Percentiles rank a stretch among this genome's conserved stretches.
Conservation (phyloP, 2,888 invertebrate genomes). For the Ormyrus nitidulus region DNA sequence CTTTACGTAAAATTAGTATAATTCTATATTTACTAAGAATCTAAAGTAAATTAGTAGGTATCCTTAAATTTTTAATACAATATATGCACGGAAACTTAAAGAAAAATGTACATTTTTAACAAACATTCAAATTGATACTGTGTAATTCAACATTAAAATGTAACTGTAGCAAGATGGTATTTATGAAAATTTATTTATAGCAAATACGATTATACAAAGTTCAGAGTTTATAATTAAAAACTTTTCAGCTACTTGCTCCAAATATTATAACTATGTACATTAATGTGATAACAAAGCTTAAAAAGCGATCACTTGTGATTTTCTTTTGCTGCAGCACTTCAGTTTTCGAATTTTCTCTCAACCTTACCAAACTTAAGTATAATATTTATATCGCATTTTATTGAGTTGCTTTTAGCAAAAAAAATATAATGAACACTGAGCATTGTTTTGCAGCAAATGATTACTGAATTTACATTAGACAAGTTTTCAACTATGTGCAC, state of each 20-base stretch:
- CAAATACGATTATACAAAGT: slow-evolving; percentile 62
- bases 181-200: slow-evolving; percentile 61
- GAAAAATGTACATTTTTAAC: slow-evolving; percentile 31
- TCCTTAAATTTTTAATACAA: no score
- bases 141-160: slow-evolving; percentile 24
- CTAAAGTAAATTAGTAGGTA: neutral
- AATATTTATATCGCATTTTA: neutral
- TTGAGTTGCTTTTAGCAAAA: slow-evolving; percentile 28
- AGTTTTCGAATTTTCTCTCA: slow-evolving; percentile 4
- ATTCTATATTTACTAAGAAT: neutral
- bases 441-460: slow-evolving; percentile 27
- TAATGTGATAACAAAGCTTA: slow-evolving; percentile 59
- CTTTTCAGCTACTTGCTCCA: slow-evolving; percentile 44
- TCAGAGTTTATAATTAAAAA: slow-evolving; percentile 49
- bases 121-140: slow-evolving; percentile 10
- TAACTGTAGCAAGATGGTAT: slow-evolving; percentile 34
- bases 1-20: neutral
- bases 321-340: slow-evolving; percentile 12
- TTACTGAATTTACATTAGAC: slow-evolving; percentile 14
- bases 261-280: slow-evolving; percentile 59
- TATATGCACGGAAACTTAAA: neutral
- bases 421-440: slow-evolving; percentile 6
- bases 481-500: slow-evolving; percentile 43
- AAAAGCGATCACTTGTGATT: slow-evolving; percentile 49
- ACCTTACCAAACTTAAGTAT: neutral